phyloP scores from a whole-genome alignment of 2,888 invertebrate species.

The Podotricha telesiphe region DNA sequence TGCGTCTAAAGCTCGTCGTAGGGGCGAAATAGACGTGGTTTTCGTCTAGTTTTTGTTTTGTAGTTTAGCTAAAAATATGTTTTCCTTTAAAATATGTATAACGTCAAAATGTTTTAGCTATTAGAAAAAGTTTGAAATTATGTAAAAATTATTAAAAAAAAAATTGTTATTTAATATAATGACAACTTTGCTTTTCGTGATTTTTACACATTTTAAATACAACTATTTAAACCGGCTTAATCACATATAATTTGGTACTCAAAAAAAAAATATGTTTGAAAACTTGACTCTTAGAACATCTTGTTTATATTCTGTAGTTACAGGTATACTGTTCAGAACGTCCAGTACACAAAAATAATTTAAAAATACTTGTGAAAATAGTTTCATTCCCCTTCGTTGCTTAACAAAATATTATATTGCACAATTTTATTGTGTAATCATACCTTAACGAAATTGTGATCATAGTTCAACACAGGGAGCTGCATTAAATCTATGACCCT shows the following conservation, averaged over 20 bases:
- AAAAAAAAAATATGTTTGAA: no score
- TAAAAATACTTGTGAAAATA: no score
- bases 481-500: conserved; percentile 51
- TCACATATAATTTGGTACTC: no score
- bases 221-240: no score
- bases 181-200: no score
- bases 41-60: conserved; percentile 30
- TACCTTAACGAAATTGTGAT: conserved; percentile 22
- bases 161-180: no score
- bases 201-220: no score
- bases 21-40: conserved; percentile 31
- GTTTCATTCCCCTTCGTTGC: neutral
- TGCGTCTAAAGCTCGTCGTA: conserved; percentile 37
- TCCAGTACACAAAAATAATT: no score
- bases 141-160: neutral
- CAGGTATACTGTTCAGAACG: no score
- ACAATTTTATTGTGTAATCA: neutral
- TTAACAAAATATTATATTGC: neutral
- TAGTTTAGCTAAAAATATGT: conserved; percentile 16
- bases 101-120: neutral
- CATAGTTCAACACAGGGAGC: conserved; percentile 38
- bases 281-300: no score
- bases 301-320: no score
- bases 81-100: neutral
- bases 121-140: neutral